Base-by-base conservation (phyloP, 2,888 invertebrate genomes). In the Iselma pallidipennis region DNA sequence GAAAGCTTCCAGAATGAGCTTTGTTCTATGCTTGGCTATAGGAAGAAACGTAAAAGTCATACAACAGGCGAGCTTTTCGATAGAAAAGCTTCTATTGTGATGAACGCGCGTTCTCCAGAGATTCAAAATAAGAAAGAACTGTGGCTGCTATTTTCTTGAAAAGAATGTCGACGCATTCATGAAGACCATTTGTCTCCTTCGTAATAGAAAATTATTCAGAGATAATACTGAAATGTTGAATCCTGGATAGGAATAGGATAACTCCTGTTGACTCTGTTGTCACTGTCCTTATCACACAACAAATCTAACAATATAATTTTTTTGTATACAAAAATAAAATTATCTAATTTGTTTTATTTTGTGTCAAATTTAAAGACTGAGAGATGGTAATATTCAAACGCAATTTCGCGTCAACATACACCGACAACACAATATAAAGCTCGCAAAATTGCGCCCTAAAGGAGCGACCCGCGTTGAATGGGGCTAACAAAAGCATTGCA, bases 21-120 rank as follows among this genome's bases (percentile, higher is more conserved):
- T 80, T 80, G 80, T 80, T 78, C 78, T 78, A 74, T 74, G 63
- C 66, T 42, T 42, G 71, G 71, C 73, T 74, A 76, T 77, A 77
- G 75, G 77, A 78, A 76, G 78, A 78, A 78, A 79, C 74, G 78
- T 78, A 80, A 79, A 79, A 80, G 78, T 80, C 78, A 77, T 78
- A 78, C 76, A 79, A 78, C 78, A 71, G 76, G 19, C 76, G 74
- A 78, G 78, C 77, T 78, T 74, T 72, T 73, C 74, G 72, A 76
- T 76, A 76, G 77, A 78, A 78, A 77, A 76, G 76, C 71, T 50
- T 63, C 75, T 69, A 76, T 78, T 78, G 78, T 78, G 69, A 64
- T 58, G 71, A 72, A 74, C 74, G 76, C 77, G 76, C 72, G 75
- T 76, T 77, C 77, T 77, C 77, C 68, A 66, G 78, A 75, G 75